Evolutionary conservation across 2,888 invertebrate genomes (phyloP).

Genomic region (Cybosia mesomella): DNA sequence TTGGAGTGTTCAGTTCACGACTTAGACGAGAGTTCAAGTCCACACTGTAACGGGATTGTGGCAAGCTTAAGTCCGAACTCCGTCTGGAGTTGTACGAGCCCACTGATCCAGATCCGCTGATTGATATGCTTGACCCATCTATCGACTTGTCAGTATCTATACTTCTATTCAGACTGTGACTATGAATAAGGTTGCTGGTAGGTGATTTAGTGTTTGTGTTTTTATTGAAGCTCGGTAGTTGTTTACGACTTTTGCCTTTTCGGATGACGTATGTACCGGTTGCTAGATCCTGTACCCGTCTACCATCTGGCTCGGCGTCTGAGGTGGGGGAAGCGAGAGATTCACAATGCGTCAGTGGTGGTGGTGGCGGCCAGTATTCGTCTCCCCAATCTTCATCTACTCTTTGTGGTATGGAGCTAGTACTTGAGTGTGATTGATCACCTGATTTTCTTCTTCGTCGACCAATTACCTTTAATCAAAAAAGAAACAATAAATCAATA

Average conservation of each 20-base stretch:
- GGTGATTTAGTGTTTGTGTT: conserved; percentile 81
- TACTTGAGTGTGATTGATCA: conserved; percentile 88
- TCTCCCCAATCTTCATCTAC: conserved; percentile 88
- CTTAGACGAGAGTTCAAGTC: conserved; percentile 86
- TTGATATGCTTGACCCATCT: conserved; percentile 83
- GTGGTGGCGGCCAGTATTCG: conserved; percentile 92
- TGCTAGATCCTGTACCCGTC: conserved; percentile 72
- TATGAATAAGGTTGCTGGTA: conserved; percentile 74
- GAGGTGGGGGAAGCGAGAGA: conserved; percentile 90
- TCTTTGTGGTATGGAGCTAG: conserved; percentile 91
- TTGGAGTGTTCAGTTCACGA: conserved; percentile 87
- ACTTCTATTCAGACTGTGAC: conserved; percentile 81
- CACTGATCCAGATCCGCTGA: conserved; percentile 84
- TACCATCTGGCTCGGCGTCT: conserved; percentile 81
- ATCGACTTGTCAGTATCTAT: conserved; percentile 81
- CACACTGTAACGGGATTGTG: conserved; percentile 87
- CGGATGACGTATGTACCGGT: conserved; percentile 94
- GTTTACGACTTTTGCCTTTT: conserved; percentile 90
- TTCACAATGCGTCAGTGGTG: conserved; percentile 88
- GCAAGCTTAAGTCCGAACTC: conserved; percentile 88
- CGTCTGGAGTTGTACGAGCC: conserved; percentile 88
- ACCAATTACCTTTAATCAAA: conserved; percentile 83
- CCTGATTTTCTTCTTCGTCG: conserved; percentile 86
- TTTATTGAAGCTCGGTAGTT: conserved; percentile 87
- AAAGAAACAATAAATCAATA: neutral